Conservation (phyloP, 2,888 invertebrate genomes). For the Diploptera punctata region DNA sequence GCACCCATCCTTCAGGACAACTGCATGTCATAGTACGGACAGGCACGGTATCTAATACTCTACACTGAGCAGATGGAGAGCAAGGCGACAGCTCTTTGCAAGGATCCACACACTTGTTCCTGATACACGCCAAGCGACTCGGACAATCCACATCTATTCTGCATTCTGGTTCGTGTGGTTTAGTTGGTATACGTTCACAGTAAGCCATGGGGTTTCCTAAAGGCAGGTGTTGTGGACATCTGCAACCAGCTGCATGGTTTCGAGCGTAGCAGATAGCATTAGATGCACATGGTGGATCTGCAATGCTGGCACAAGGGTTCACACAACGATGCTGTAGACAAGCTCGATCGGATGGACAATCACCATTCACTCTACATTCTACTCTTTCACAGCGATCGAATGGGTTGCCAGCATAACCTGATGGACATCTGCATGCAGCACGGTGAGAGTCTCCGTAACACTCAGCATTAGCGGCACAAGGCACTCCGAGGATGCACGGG, state of each 20-base stretch:
- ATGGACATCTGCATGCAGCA: conserved; percentile 79
- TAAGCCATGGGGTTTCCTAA: conserved; percentile 81
- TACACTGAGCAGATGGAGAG: conserved; percentile 74
- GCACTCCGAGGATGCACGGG: conserved; percentile 79
- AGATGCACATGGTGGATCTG: conserved; percentile 76
- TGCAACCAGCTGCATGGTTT: conserved; percentile 82
- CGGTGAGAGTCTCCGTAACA: conserved; percentile 83
- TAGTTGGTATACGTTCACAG: conserved; percentile 65
- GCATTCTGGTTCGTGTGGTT: conserved; percentile 69
- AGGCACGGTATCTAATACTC: conserved; percentile 83
- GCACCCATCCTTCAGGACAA: conserved; percentile 85
- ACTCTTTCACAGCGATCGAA: conserved; percentile 76
- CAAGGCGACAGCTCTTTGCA: conserved; percentile 81
- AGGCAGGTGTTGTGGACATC: conserved; percentile 81
- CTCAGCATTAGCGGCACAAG: conserved; percentile 84
- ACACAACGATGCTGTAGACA: conserved; percentile 77
- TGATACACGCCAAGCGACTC: conserved; percentile 80
- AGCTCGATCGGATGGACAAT: conserved; percentile 78
- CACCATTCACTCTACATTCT: conserved; percentile 80
- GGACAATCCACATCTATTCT: conserved; percentile 80
- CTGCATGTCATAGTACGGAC: conserved; percentile 88
- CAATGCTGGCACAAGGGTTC: conserved; percentile 74
- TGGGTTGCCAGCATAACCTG: conserved; percentile 81
- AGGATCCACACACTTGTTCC: conserved; percentile 78
- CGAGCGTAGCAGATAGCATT: conserved; percentile 83